These are phyloP conservation scores for Halcyon leucocephala DNA, from an alignment of 2,797 vertebrate species.

Conservation along the genomic window DNA sequence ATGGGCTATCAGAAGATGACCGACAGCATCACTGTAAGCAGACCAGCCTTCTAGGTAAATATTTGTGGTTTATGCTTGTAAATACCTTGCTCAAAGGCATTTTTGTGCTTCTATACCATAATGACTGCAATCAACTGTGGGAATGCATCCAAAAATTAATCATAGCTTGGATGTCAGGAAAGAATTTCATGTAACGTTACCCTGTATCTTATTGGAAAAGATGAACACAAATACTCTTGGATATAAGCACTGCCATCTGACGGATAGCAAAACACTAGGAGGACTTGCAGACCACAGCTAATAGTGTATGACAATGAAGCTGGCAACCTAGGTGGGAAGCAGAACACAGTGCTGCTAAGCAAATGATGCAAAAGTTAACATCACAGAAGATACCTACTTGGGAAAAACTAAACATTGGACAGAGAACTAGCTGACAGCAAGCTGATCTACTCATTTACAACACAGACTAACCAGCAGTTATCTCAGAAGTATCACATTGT, in stretches of 20 bases:
- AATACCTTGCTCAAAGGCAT: constrained; percentile 6
- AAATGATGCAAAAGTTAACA: neutral
- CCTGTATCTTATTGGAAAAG: neutral
- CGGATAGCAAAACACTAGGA: neutral
- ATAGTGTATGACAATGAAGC: neutral
- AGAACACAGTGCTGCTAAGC: neutral
- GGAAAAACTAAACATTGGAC: neutral
- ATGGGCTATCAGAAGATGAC: constrained; percentile 9
- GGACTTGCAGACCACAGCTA: neutral
- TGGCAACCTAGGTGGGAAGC: neutral
- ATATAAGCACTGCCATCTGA: neutral
- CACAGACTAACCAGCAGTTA: neutral
- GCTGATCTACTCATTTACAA: neutral
- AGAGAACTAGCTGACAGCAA: neutral
- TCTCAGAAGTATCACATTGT: neutral
- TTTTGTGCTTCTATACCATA: neutral
- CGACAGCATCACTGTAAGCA: neutral
- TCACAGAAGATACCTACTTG: neutral
- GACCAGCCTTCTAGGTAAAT: constrained; percentile 50
- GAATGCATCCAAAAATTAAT: neutral
- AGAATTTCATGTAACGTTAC: neutral
- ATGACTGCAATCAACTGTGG: neutral
- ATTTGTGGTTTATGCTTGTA: constrained; percentile 17
- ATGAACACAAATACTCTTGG: neutral
- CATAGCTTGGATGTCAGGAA: neutral